Evolutionary conservation across 2,888 invertebrate genomes (phyloP), one percentile per base, ranked within the genome.

Genomic region (Chloroclysta siterata): DNA sequence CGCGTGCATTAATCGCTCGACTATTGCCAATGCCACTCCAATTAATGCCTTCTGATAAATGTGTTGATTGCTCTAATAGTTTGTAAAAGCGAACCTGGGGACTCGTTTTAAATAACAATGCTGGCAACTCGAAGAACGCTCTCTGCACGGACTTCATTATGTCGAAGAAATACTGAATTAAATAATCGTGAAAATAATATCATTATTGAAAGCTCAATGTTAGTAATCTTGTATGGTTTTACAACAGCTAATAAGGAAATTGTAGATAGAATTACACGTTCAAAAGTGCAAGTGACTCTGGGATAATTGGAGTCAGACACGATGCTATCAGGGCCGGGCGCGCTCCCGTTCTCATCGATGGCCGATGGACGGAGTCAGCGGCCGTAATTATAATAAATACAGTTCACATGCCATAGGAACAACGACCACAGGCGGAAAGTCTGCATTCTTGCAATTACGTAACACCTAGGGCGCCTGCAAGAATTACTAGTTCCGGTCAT

Each of bases 361-460:
- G 73, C 63, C 68, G 61, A 66, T 68, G 67, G 60, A 33, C 74
- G 76, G 77, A 83, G 79, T 81, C 81, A 82, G 79, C 78, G 81
- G 74, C 78, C 83, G 84, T 90, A 89, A 90, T 90, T 90, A 89
- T 84, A 86, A 88, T 90, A 90, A 89, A 86, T 85, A 86, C 83
- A 78, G 85, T 83, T 84, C 85, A 84, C 86, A 85, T 85, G 82
- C 83, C 85, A 28, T 48, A 84, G 84, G 86, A 85, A 83, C 83
- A 74, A 73, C 73, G 73, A 80, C 82, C 78, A 75, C 78, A 79
- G 77, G 74, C 74, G 72, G 75, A 82, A 80, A 76, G 81, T 78
- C 79, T 79, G 79, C 83, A 84, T 87, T 83, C 83, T 80, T 79
- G 79, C 79, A 84, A 85, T 89, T 87, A 85, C 79, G 79, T 76